These are phyloP conservation scores for Plutella xylostella DNA, from an alignment of 2,888 invertebrate species.

Conservation along the genomic window DNA sequence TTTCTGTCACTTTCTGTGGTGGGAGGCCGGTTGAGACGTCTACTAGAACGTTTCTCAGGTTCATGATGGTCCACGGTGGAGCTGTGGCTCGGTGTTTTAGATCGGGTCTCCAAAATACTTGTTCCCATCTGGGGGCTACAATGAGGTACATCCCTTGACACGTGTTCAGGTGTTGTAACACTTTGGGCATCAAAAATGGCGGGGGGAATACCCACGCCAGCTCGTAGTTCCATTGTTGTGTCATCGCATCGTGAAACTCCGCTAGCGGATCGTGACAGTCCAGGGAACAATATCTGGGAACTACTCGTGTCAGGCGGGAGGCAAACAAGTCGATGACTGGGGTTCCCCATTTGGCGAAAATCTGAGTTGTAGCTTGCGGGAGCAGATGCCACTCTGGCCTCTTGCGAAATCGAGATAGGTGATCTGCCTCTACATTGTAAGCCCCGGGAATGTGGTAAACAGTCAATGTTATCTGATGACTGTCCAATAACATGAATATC, in stretches of 20 bases:
- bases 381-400: conserved; percentile 19
- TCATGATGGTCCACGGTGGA: conserved; percentile 1
- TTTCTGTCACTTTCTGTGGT: neutral
- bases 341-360: conserved; percentile 18
- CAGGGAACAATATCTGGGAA: conserved; percentile 11
- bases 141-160: conserved; percentile 9
- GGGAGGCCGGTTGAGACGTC: neutral
- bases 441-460: neutral
- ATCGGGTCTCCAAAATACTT: conserved; percentile 4
- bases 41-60: neutral
- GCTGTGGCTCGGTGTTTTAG: neutral
- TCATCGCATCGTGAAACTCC: conserved; percentile 11
- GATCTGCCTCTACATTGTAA: conserved; percentile 3
- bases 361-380: conserved; percentile 4
- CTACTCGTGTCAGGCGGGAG: conserved; percentile 11
- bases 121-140: conserved; percentile 4
- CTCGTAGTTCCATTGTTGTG: conserved; percentile 6
- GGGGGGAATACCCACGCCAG: conserved; percentile 17
- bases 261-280: conserved; percentile 8
- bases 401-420: conserved; percentile 11
- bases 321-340: conserved; percentile 18
- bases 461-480: too few relatives aligned
- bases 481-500: neutral
- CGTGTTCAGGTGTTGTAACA: conserved; percentile 14
- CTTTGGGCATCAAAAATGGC: conserved; percentile 11